These are phyloP conservation scores for Ophion slaviceki DNA, from an alignment of 2,888 invertebrate genomes.

Conservation along the genomic window DNA sequence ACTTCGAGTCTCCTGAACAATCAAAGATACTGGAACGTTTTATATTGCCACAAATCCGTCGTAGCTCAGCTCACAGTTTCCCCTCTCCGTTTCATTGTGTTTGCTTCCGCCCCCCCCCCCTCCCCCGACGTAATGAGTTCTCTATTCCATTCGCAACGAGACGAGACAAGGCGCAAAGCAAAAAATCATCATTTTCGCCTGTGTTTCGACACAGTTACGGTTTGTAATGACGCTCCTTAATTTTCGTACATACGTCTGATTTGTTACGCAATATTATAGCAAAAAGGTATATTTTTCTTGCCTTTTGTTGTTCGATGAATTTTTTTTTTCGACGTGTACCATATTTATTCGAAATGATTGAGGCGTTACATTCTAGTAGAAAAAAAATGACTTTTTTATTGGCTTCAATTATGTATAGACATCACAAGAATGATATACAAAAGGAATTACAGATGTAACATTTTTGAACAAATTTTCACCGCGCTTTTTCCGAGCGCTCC, in stretches of 20 bases:
- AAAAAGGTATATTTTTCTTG: neutral
- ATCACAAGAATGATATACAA: too few relatives aligned
- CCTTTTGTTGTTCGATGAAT: neutral
- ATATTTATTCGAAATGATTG: too few relatives aligned
- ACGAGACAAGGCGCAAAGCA: neutral
- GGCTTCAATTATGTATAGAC: too few relatives aligned
- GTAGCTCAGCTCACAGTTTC: neutral
- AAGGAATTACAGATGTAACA: too few relatives aligned
- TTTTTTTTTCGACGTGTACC: neutral
- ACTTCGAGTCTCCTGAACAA: neutral
- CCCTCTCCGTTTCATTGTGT: neutral
- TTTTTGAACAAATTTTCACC: too few relatives aligned
- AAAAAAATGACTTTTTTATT: too few relatives aligned
- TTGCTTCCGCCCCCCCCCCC: neutral
- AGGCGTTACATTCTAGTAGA: too few relatives aligned
- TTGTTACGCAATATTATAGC: neutral
- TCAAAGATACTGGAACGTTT: neutral
- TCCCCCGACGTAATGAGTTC: neutral
- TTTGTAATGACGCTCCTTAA: neutral
- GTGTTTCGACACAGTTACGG: neutral
- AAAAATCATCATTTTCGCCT: neutral
- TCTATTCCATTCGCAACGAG: neutral
- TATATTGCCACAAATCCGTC: neutral
- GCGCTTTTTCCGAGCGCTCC: too few relatives aligned
- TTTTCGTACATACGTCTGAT: neutral